Evolutionary conservation across 2,888 invertebrate species (phyloP), one percentile per base, ranked within the genome.

Genomic region (Gibbula magus): DNA sequence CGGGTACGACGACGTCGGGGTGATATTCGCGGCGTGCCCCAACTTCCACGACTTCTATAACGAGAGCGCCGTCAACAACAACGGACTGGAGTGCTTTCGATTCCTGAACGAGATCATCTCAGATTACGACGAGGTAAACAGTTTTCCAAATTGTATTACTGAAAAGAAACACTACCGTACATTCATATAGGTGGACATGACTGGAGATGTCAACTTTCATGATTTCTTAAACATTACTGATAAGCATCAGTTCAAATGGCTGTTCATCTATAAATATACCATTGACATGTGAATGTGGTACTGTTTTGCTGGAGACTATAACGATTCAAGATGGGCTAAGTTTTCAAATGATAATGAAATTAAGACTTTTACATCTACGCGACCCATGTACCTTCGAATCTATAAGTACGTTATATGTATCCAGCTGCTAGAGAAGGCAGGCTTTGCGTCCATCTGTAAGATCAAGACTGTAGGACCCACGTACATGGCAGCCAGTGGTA

Each of bases 41-140:
- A 97, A 97, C 94, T 97, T 97, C 93, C 96, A 97, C 94, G 97
- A 97, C 94, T 97, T 97, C 94, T 97, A 97, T 93, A 96, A 96
- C 91, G 97, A 97, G 94, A 94, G 97, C 86, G 96, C 97, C 92
- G 96, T 96, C 22, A 97, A 97, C 92, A 97, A 97, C 93, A 97
- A 97, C 93, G 97, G 97, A 0, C 95, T 97, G 90, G 97, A 97
- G 93, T 97, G 97, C 91, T 94, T 97, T 81, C 93, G 97, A 54
- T 94, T 97, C 84, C 94, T 97, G 7, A 97, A 97, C 91, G 97
- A 97, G 93, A 97, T 97, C 85, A 97, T 97, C 79, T 97, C 97
- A 0, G 97, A 97, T 93, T 97, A 97, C 93, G 97, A 97, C 94
- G 97, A 97, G 95, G 96, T 96, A 86, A 90, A 45, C n/a, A 4